Conservation (phyloP, 2,888 invertebrate species). For the Euproctis similis region DNA sequence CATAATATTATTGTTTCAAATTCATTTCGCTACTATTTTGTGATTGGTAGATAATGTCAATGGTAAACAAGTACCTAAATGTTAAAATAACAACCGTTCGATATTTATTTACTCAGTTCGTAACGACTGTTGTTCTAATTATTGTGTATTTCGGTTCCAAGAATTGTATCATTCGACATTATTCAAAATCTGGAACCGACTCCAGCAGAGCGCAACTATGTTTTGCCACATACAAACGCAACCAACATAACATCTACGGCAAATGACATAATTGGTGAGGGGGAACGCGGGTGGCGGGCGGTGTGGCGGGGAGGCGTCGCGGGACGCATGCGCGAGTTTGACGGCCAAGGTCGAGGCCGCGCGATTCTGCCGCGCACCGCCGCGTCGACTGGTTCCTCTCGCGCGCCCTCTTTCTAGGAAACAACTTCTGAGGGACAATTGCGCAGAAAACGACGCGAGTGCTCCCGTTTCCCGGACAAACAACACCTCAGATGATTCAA, state of each 20-base stretch:
- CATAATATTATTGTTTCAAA: too few relatives aligned
- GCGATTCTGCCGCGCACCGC: conserved; percentile 71
- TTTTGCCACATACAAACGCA: conserved; percentile 50
- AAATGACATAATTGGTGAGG: conserved; percentile 73
- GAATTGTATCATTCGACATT: conserved; percentile 18
- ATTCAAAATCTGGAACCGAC: conserved; percentile 38
- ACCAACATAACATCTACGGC: conserved; percentile 43
- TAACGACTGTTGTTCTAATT: not conserved
- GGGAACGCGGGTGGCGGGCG: conserved; percentile 28
- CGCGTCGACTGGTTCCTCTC: conserved; percentile 60
- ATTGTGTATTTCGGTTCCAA: conserved; percentile 11
- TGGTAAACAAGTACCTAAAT: too few relatives aligned
- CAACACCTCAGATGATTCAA: conserved; percentile 11
- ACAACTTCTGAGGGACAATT: conserved; percentile 45
- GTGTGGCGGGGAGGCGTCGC: conserved; percentile 39
- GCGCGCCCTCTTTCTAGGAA: conserved; percentile 54
- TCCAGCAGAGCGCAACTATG: conserved; percentile 56
- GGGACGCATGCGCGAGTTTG: conserved; percentile 73
- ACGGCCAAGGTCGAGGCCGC: conserved; percentile 75
- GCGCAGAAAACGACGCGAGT: conserved; percentile 59
- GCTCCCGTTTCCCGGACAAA: conserved; percentile 21
- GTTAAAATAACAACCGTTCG: too few relatives aligned
- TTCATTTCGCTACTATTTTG: too few relatives aligned
- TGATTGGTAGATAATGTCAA: too few relatives aligned
- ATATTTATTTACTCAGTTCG: conserved; percentile 1